A percentile compares a stretch with the other conserved stretches of the same genome.
These are phyloP conservation scores for Daktulosphaira vitifoliae DNA, from an alignment of 1,140 invertebrate genomes.

Conservation along the genomic window DNA sequence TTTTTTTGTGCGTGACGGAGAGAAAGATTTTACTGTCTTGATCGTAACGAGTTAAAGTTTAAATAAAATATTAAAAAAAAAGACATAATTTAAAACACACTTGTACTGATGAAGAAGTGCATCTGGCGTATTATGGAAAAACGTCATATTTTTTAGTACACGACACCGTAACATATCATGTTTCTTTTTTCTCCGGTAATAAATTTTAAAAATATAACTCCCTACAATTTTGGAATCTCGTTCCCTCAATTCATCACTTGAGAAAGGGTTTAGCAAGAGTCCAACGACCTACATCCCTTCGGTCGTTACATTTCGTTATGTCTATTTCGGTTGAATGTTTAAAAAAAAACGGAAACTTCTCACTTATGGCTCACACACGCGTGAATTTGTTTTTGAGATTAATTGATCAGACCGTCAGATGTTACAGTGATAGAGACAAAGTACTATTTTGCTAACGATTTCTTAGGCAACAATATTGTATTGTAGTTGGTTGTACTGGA, in stretches of 20 bases:
- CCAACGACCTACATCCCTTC: constrained; percentile 29
- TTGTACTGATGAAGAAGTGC: constrained; percentile 13
- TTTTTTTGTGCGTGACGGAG: neutral
- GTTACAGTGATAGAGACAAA: too few relatives aligned
- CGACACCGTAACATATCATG: constrained; percentile 23
- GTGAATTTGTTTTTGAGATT: too few relatives aligned
- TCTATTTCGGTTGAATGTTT: constrained; percentile 13
- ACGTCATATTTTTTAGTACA: constrained; percentile 32
- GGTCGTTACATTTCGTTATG: constrained; percentile 10
- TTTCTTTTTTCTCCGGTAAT: constrained; percentile 10
- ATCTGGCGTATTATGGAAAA: constrained; percentile 32
- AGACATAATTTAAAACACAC: constrained; percentile 25
- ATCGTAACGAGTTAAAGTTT: constrained; percentile 24
- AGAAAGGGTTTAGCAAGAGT: constrained; percentile 23
- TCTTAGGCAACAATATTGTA: too few relatives aligned
- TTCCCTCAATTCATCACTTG: neutral
- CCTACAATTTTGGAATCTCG: constrained; percentile 12
- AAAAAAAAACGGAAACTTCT: neutral
- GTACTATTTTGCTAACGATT: too few relatives aligned
- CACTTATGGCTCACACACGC: too few relatives aligned
- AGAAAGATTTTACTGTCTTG: constrained; percentile 22
- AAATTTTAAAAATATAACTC: constrained; percentile 32
- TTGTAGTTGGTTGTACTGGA: too few relatives aligned
- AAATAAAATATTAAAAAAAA: constrained; percentile 1
- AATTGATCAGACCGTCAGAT: too few relatives aligned